A percentile compares a stretch with the other conserved stretches of the same genome.
phyloP scores from a whole-genome alignment of 2,113 vertebrate species.

The Irena cyanogastra region DNA sequence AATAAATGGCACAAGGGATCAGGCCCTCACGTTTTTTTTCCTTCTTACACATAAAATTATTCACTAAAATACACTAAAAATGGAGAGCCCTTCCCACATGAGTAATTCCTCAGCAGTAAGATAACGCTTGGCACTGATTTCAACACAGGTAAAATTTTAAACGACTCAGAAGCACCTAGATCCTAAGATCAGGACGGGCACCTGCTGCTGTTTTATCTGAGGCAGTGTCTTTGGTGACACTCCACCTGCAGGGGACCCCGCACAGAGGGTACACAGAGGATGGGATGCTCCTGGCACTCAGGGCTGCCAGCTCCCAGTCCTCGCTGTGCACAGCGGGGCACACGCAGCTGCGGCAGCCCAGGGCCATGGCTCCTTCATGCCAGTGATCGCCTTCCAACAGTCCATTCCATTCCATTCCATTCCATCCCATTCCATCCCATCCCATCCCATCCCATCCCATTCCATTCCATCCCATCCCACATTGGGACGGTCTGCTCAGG shows the following conservation, averaged over 20 bases:
- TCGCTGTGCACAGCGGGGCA: fast-evolving
- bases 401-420: too few species aligned
- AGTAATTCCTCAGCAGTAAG: neutral
- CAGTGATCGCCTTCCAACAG: too few species aligned
- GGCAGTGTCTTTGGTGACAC: neutral
- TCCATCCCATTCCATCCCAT: neutral
- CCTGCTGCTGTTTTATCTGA: neutral
- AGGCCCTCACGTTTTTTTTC: neutral
- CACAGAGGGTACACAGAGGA: fast-evolving
- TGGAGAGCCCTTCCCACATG: neutral
- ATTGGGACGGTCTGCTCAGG: neutral
- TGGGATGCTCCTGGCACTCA: neutral
- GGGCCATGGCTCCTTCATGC: neutral
- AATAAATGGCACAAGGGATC: neutral
- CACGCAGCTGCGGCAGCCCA: fast-evolving
- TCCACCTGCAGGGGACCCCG: too few species aligned
- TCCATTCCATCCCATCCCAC: neutral
- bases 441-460: neutral
- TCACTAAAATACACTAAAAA: neutral
- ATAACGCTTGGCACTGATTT: neutral
- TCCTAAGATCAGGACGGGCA: neutral
- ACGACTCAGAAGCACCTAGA: neutral
- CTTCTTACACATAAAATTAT: neutral
- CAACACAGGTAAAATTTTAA: neutral
- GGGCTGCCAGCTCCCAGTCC: neutral